Base-by-base conservation (phyloP, 2,113 vertebrate genomes). In the Rhea pennata region DNA sequence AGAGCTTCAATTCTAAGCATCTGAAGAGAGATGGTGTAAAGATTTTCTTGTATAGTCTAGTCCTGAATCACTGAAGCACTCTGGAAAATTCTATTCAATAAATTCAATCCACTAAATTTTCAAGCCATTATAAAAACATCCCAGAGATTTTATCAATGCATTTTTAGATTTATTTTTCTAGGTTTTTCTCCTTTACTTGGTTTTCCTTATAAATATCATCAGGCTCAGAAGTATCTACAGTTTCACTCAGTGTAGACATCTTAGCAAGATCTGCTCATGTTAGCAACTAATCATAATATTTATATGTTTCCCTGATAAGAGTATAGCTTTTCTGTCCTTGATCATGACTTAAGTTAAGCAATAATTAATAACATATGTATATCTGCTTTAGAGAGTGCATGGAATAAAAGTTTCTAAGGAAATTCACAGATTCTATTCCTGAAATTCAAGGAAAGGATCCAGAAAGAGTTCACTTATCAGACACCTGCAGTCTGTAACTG, bases 351-450 rank as follows among this genome's bases (percentile, higher is more conserved):
- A 97, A 96, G 83, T 91, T 88, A 96, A 89, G 87, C 77, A 98
- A 96, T 69, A 94, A 96, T 98, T 98, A 98, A 97, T 98, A 98
- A 98, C 96, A 94, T 92, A 96, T 76, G 83, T 95, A 88, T 95
- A 97, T 97, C 94, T 98, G 96, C 95, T 95, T 94, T 90, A 95
- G 69, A 56, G 64, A 97, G 62, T 64, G 40, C 76, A 84, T 22
- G 21, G 78, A 10, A 5, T 67, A 76, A 94, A n/a, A 59, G 83
- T 78, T 97, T 96, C 94, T 96, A 93, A 84, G 87, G 92, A 91
- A 64, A 66, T 88, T 87, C 87, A 95, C 27, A 74, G 67, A 84
- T 66, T 91, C 50, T 51, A 40, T 92, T 94, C 83, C 69, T 69
- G 58, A 91, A 81, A 93, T 69, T 77, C 64, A 95, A 96, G 93